Base-by-base conservation (phyloP, 2,113 vertebrate species). In the Rattus norvegicus region DNA sequence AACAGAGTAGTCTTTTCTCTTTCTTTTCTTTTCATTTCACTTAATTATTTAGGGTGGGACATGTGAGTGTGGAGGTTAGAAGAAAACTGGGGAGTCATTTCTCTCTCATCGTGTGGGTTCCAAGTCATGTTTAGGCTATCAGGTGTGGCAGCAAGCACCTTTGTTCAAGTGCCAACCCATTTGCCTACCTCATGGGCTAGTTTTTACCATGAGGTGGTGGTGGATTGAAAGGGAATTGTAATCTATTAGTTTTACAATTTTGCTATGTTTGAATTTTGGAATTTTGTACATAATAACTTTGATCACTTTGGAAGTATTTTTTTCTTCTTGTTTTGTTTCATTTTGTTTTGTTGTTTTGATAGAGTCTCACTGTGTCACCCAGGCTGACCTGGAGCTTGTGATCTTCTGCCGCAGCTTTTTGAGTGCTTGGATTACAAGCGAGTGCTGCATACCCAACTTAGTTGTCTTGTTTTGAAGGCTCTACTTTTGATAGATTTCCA, bases 181-280 rank as follows among this genome's bases (percentile, higher is more conserved):
- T 65, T 54, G 19, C 47, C 47, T 69, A 30, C 28, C 65, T 67
- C 17, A 49, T 11, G 22, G 84, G 5, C 10, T 36, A 36, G 28
- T 49, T 36, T 90, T 49, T 92, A 22, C 33, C 36, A 39, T 49
- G 79, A 76, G 83, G 33, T 2, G 5, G 67, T 30, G 12, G 67
- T 36, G 67, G 30, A 11, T 33, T 13, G 36, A 92, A 76, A 56
- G 83, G 61, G 95, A 90, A 49, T 30, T 79, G 1, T 83, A 2
- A 65, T 91, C 72, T 86, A 52, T 30, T 79, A 84, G 39, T 90
- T 97, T 96, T 96, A 14, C 77, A 30, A 92, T 97, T 85, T 97
- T 90, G 83, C 73, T 79, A 0, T 79, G 33, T 91, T 96, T 33
- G 13, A 52, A 96, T 97, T 94, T 91, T 13, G 26, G 10, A 52